Evolutionary conservation across 2,888 invertebrate genomes (phyloP), one percentile per base, ranked within the genome.

Genomic region (Thyatira batis): DNA sequence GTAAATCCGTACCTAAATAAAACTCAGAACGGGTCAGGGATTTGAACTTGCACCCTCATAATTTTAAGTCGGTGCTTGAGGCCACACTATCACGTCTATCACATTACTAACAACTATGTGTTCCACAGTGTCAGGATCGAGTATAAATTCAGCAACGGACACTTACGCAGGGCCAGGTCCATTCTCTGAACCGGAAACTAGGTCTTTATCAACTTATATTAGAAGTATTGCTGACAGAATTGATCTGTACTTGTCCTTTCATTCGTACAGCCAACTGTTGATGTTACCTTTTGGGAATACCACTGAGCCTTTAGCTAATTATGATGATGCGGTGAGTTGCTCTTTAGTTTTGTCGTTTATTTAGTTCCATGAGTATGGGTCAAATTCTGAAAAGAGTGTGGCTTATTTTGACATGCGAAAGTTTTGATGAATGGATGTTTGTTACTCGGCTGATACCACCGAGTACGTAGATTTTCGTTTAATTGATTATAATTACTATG

Each of bases 181-280:
- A 0, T 93, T 93, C 67, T 94, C 94, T 0, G 94, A 94, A 67
- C 83, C 82, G 0, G 94, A 94, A 71, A 86, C 93, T 0, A 74
- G 77, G 52, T 76, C 58, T 70, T 78, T 80, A 61, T 91, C 64
- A 44, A 54, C 23, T 30, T 76, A 52, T 57, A 84, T 68, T 55
- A 71, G 51, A 17, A 66, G 58, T 30, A 73, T 82, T 43, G 65
- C 69, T 5, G 82, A 80, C 43, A 70, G 67, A 21, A 72, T 91
- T 1, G 79, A 87, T 0, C 71, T 92, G 50, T 94, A 93, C 61
- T 71, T 94, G 0, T 89, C 93, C 0, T 85, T 94, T 71, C 97
- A 97, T 80, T 95, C 96, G 0, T 97, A 92, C 66, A 93, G 95
- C 0, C 95, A 97, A 69, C 78, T 94, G 57, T 75, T 96, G 17